Percentiles rank a stretch among this genome's conserved stretches.
Conservation (phyloP, 2,797 vertebrate genomes). For the Myotis planiceps region DNA sequence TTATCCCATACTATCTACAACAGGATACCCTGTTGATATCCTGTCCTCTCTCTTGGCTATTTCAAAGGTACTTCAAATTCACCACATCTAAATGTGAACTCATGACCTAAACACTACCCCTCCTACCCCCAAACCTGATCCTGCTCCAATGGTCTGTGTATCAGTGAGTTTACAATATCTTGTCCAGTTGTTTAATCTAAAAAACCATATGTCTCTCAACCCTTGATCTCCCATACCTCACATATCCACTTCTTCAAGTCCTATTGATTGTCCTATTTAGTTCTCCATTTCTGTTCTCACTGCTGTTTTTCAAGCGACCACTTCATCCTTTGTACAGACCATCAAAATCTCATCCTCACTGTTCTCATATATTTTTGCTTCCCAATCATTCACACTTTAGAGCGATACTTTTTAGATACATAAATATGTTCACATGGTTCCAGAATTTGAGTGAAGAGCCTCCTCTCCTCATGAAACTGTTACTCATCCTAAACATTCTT, state of each 20-base stretch:
- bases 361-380: not conserved
- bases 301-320: not conserved
- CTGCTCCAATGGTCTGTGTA: not conserved
- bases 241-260: not conserved
- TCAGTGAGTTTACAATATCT: not conserved
- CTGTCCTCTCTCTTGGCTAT: not conserved
- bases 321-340: not conserved
- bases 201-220: not conserved
- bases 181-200: not conserved
- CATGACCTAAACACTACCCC: not conserved
- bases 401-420: not conserved
- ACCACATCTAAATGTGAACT: not conserved
- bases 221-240: not conserved
- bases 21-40: not conserved
- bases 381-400: not conserved
- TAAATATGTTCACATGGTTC: not conserved
- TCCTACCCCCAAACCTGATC: not conserved
- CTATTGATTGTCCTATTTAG: not conserved
- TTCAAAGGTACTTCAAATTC: not conserved
- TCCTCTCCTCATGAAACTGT: not conserved
- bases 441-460: not conserved
- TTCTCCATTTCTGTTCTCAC: not conserved
- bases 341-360: not conserved
- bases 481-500: not conserved
- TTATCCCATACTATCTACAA: not conserved